Evolutionary conservation across 2,113 vertebrate genomes (phyloP), one percentile per base, ranked within the genome.

Genomic region (Limnothrissa miodon): DNA sequence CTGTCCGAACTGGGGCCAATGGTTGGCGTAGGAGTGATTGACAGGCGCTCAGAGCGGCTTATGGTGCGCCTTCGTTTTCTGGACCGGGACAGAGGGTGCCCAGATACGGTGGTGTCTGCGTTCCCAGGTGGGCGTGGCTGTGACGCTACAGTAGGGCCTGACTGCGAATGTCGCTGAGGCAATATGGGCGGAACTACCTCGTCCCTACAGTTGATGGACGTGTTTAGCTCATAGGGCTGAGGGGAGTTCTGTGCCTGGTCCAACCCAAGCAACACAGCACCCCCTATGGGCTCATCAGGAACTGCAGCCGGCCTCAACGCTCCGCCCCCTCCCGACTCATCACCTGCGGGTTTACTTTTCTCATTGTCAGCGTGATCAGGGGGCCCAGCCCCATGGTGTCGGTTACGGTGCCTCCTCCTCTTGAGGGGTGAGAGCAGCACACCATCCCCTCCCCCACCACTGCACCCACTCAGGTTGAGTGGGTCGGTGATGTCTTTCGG

Each of bases 401-500:
- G 91, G 87, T 96, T 94, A 4, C 96, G 90, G 86, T 97, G 96
- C 80, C 95, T 94, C 78, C 91, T 91, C 79, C 89, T 89, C 89
- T 96, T 97, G 78, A 93, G 46, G 0, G 96, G 95, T 0, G 96
- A 95, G 25, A 96, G 89, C n/a, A 96, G 92, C 0, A 93, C 70
- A 39, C 93, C 92, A 5, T 89, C 91, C 33, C 90, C 87, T 9
- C 90, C 92, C 51, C 82, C 92, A 48, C 0, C 45, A 5, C 66
- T 82, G 1, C 91, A 90, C 79, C 6, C 91, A 92, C 2, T 97
- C 86, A 98, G 93, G 90, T 96, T 97, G 25, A 98, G 93, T 0
- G 97, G 97, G 87, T 98, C 97, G 0, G 96, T 97, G 89, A 97
- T 96, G 91, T 98, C 97, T 79, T 95, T 94, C 17, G 97, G 97